phyloP scores from a whole-genome alignment of 2,797 vertebrate genomes.

The Anniella stebbinsi region DNA sequence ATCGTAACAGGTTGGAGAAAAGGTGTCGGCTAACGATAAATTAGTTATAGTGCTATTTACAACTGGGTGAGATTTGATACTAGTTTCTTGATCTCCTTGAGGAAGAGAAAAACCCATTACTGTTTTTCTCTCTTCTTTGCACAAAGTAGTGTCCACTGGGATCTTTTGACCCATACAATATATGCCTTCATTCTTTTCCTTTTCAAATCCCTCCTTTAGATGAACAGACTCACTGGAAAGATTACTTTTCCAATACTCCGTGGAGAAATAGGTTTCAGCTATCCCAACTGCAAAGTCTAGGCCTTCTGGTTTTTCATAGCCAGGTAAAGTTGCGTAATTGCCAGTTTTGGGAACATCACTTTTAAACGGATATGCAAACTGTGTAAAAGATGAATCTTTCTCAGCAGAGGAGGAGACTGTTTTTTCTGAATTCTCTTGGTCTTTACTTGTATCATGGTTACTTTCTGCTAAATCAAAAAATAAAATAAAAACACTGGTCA shows the following conservation, averaged over 20 bases:
- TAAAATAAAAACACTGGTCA: constrained; percentile 51
- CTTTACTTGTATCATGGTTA: constrained; percentile 52
- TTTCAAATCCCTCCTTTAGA: constrained; percentile 16
- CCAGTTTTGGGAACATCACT: constrained; percentile 53
- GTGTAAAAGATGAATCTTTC: constrained; percentile 60
- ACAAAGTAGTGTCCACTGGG: background rate
- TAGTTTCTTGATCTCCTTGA: constrained; percentile 52
- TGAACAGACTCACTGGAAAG: constrained; percentile 43
- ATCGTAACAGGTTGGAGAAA: constrained; percentile 61
- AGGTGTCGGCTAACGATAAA: constrained; percentile 71
- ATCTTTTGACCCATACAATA: constrained; percentile 23
- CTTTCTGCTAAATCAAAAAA: constrained; percentile 70
- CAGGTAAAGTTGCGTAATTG: background rate
- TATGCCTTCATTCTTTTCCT: constrained; percentile 13
- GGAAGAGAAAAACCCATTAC: constrained; percentile 35
- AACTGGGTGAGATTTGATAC: background rate
- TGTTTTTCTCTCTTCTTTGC: constrained; percentile 11
- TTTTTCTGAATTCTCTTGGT: constrained; percentile 61
- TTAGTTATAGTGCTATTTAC: constrained; percentile 44
- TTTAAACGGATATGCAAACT: constrained; percentile 51
- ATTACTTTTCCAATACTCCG: constrained; percentile 50
- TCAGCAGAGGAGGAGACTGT: constrained; percentile 43
- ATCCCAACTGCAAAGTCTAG: constrained; percentile 36
- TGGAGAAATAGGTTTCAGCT: constrained; percentile 45
- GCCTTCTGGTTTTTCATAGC: constrained; percentile 56